phyloP scores from a whole-genome alignment of 2,888 invertebrate species.

The Luffia ferchaultella region DNA sequence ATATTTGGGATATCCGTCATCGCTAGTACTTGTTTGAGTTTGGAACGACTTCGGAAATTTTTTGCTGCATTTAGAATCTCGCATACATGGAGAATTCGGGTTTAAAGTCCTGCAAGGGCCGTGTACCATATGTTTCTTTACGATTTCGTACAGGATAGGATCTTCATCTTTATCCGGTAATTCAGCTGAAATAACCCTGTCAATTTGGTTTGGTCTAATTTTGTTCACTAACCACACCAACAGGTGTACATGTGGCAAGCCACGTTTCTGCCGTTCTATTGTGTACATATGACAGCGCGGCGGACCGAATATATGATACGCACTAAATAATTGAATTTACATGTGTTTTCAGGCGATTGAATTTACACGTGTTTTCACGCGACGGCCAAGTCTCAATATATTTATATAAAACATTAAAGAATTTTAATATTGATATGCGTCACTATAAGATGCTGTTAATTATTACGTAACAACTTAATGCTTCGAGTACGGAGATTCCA shows the following conservation, averaged over 20 bases:
- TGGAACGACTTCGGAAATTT: constrained; percentile 18
- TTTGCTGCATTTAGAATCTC: constrained; percentile 17
- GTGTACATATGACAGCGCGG: constrained; percentile 14
- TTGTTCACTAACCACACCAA: constrained; percentile 17
- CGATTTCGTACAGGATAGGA: constrained; percentile 15
- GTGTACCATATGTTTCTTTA: constrained; percentile 18
- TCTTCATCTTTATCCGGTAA: constrained; percentile 16
- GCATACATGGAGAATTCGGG: constrained; percentile 17
- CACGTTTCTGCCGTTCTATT: constrained; percentile 19
- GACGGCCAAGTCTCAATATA: no score
- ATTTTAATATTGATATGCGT: no score
- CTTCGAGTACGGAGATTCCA: no score
- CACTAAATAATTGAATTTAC: no score
- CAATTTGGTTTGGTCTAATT: constrained; percentile 17
- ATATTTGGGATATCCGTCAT: constrained; percentile 23
- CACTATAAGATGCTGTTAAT: no score
- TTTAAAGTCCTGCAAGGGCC: constrained; percentile 20
- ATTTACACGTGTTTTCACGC: no score
- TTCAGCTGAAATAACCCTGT: constrained; percentile 17
- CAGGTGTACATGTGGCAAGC: no score
- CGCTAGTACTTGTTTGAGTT: constrained; percentile 18
- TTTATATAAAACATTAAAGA: no score
- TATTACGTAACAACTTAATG: no score
- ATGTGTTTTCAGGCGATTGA: no score
- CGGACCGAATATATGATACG: constrained; percentile 13